A percentile compares a stretch with the other conserved stretches of the same genome.
Evolutionary conservation across 2,113 vertebrate species (phyloP).

Genomic region (Microcebus lehilahytsara): DNA sequence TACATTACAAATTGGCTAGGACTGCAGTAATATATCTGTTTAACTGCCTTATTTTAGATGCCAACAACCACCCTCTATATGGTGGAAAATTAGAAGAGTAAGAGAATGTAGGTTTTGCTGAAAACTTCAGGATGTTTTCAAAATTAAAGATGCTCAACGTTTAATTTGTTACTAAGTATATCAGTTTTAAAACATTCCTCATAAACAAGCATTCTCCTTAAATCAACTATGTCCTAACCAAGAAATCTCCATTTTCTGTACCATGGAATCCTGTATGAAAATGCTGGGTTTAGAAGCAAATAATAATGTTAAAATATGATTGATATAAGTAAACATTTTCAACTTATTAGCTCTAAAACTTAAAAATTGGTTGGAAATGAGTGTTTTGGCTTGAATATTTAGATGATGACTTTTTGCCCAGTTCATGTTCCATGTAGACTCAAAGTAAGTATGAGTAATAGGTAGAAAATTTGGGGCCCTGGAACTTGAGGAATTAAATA

Average conservation of each 20-base stretch:
- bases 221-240: not conserved
- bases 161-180: conserved; percentile 33
- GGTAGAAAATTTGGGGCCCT: not conserved
- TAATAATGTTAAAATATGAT: not conserved
- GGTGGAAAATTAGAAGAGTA: conserved; percentile 34
- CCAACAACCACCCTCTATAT: not conserved
- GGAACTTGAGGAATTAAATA: not conserved
- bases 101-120: not conserved
- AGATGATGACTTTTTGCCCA: not conserved
- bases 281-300: not conserved
- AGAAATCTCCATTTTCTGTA: not conserved
- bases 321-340: not conserved
- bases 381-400: not conserved
- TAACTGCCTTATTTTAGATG: conserved; percentile 16
- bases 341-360: not conserved
- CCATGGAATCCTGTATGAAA: not conserved
- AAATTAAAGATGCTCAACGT: conserved; percentile 21
- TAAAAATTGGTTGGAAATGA: not conserved
- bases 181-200: conserved; percentile 11
- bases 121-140: conserved; percentile 30
- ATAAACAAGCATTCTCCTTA: not conserved
- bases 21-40: not conserved
- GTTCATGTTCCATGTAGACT: not conserved
- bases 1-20: not conserved
- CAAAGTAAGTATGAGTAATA: not conserved